Evolutionary conservation across 2,888 invertebrate species (phyloP).

Genomic region (Amphipoea lucens): DNA sequence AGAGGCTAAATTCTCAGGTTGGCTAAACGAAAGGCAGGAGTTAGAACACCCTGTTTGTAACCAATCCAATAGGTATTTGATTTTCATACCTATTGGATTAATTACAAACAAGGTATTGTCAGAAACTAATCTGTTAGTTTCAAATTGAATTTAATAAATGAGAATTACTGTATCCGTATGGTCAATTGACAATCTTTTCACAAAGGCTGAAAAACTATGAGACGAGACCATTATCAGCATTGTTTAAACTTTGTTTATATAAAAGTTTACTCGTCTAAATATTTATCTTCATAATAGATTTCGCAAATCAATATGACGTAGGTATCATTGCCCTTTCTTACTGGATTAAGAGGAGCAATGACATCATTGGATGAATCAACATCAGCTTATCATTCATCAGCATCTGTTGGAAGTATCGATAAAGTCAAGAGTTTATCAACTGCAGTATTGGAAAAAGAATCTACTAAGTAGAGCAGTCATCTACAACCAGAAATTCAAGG

Average conservation of each 20-base stretch:
- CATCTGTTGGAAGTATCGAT: constrained; percentile 20
- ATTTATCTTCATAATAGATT: background rate
- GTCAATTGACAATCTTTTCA: constrained; percentile 1
- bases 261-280: background rate
- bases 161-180: background rate
- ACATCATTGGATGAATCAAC: background rate
- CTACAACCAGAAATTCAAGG: background rate
- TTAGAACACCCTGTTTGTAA: background rate
- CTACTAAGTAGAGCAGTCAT: background rate
- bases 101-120: background rate
- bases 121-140: background rate
- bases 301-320: background rate
- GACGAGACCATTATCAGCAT: background rate
- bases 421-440: constrained; percentile 20
- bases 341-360: constrained; percentile 1
- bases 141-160: background rate
- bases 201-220: background rate
- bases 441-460: constrained; percentile 7
- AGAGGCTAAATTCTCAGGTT: background rate
- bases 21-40: background rate
- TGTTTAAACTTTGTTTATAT: background rate
- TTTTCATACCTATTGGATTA: background rate
- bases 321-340: constrained; percentile 3
- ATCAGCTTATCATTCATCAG: constrained; percentile 16
- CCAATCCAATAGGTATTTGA: background rate